A percentile compares a stretch with the other conserved stretches of the same genome.
These are phyloP conservation scores for Bactericera cockerelli DNA, from an alignment of 1,140 invertebrate species.

Conservation along the genomic window DNA sequence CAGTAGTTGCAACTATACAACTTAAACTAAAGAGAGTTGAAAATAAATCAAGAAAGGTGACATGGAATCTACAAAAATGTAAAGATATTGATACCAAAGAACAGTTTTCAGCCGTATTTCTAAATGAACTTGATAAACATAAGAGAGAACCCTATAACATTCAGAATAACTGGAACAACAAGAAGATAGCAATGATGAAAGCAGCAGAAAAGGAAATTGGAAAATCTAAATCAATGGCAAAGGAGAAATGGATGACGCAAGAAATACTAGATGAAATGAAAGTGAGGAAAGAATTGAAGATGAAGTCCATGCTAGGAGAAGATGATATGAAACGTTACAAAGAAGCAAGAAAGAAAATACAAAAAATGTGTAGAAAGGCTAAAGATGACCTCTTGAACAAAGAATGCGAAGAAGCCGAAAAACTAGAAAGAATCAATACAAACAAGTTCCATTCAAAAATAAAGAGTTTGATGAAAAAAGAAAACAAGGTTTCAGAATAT, in stretches of 20 bases:
- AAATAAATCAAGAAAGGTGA: too few species aligned
- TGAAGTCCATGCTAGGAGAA: constrained; percentile 8
- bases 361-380: too few species aligned
- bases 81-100: too few species aligned
- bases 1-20: too few species aligned
- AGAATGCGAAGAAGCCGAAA: too few species aligned
- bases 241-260: too few species aligned
- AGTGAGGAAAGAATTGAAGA: constrained; percentile 5
- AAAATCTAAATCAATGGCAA: too few species aligned
- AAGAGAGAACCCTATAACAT: constrained; percentile 1
- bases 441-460: background rate
- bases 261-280: too few species aligned
- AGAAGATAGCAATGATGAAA: constrained; percentile 6
- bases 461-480: background rate
- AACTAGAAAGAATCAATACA: constrained; percentile 10
- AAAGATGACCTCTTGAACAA: too few species aligned
- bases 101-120: background rate
- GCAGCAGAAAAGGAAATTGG: background rate
- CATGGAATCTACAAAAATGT: too few species aligned
- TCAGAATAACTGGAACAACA: constrained; percentile 12
- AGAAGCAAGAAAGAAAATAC: too few species aligned
- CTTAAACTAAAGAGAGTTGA: too few species aligned
- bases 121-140: constrained; percentile 4
- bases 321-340: constrained; percentile 14
- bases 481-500: background rate